Conservation (phyloP, 2,113 vertebrate genomes). For the Callaeas wilsoni region DNA sequence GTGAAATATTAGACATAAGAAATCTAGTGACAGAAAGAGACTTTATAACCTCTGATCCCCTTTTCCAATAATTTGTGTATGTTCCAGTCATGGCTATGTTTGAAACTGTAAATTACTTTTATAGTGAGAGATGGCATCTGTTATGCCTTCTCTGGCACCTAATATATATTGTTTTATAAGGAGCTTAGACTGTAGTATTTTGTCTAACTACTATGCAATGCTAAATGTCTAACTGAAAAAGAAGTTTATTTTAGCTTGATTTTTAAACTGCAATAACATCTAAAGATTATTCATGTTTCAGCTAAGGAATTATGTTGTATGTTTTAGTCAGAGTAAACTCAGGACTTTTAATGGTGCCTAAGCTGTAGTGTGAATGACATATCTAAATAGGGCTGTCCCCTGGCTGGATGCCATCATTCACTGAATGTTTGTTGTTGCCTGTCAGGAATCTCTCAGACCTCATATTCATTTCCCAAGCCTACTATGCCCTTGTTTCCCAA, state of each 20-base stretch:
- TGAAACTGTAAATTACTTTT: conserved; percentile 52
- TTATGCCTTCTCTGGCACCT: conserved; percentile 50
- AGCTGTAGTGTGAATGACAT: conserved; percentile 69
- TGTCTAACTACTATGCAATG: conserved; percentile 43
- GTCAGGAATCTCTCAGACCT: conserved; percentile 12
- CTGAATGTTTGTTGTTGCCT: conserved; percentile 26
- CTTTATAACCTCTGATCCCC: conserved; percentile 20
- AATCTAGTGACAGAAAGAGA: conserved; percentile 8
- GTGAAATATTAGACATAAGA: not conserved
- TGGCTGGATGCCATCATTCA: conserved; percentile 52
- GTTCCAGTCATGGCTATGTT: not conserved
- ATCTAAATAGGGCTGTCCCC: conserved; percentile 65
- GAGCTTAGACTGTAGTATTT: conserved; percentile 33
- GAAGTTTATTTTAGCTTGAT: conserved; percentile 51
- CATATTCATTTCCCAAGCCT: not conserved
- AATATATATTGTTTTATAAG: conserved; percentile 54
- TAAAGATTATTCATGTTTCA: conserved; percentile 54
- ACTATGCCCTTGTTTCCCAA: not conserved
- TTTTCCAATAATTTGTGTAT: conserved; percentile 34
- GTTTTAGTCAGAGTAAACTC: conserved; percentile 62
- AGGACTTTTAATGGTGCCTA: conserved; percentile 45
- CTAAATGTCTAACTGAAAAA: conserved; percentile 51
- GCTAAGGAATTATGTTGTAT: conserved; percentile 65
- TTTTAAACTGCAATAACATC: conserved; percentile 47
- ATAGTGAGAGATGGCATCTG: conserved; percentile 53